Base-by-base conservation (phyloP, 2,888 invertebrate species). In the Bibio marci region DNA sequence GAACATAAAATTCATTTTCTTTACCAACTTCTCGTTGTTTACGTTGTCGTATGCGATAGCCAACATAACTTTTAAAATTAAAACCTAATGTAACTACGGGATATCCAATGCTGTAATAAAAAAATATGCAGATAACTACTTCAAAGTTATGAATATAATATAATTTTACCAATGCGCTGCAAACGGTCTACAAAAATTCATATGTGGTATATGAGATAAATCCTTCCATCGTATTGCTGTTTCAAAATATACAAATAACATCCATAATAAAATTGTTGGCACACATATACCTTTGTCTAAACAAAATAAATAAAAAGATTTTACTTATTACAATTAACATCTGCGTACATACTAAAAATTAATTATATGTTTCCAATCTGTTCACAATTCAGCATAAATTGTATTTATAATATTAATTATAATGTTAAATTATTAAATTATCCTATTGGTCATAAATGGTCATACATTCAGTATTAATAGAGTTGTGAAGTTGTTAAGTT, bases 21-120 rank as follows among this genome's bases (percentile, higher is more conserved):
- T 83, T 86, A 46, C 90, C 81, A 50, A 97, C 91, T 59, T 88
- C 88, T 54, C 81, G 76, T 65, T 94, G 92, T 57, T 83, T 80
- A 48, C 90, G 74, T 73, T 86, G 73, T 57, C 90, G 73, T 71
- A 92, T 79, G 64, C 87, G 75, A 62, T 82, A 86, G 49, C 86
- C 83, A 46, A 92, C 76, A 58, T 87, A 87, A 58, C 86, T 82
- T 71, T 92, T 94, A 55, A 92, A 86, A 53, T 90, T 88, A 67
- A 92, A 91, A 49, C 95, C 94, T 57, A 95, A 71, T 50, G 94
- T 88, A 38, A 94, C 88, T 49, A 87, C 86, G 42, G 94, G 94
- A 71, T 90, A 95, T 47, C 87, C 85, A 63, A 86, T 80, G 62
- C 82, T 82, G 30, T 19, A 37, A 33, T 27, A 1, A 10, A 19